Conservation (phyloP, 2,888 invertebrate species). For the Tenthredo distinguenda region DNA sequence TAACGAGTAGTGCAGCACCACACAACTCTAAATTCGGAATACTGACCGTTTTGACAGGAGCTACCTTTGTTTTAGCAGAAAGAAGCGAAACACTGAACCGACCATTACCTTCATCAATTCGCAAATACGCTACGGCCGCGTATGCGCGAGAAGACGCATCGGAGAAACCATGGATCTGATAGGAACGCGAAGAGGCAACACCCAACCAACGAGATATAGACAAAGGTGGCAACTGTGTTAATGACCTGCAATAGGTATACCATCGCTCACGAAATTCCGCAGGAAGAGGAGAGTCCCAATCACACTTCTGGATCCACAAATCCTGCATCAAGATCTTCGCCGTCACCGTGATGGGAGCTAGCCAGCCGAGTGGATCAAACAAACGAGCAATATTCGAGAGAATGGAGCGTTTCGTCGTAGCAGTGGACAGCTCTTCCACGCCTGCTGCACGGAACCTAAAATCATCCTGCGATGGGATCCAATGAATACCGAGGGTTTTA, state of each 20-base stretch:
- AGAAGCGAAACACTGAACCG: background rate
- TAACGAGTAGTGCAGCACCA: background rate
- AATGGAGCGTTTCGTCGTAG: background rate
- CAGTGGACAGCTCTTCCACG: background rate
- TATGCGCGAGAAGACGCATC: slow-evolving; percentile 17
- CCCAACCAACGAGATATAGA: background rate
- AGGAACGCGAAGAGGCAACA: background rate
- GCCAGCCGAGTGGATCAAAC: slow-evolving; percentile 23
- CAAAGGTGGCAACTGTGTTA: background rate
- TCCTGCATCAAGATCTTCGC: slow-evolving; percentile 8
- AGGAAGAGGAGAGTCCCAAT: background rate
- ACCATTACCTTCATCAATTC: background rate
- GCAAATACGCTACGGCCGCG: slow-evolving; percentile 3
- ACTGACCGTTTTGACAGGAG: slow-evolving; percentile 55
- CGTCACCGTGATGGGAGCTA: slow-evolving; percentile 11
- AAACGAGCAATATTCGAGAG: slow-evolving; percentile 15
- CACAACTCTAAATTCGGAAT: slow-evolving; percentile 55
- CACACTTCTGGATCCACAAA: slow-evolving; percentile 11
- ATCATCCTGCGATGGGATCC: slow-evolving; percentile 37
- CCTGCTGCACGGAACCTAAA: slow-evolving; percentile 29
- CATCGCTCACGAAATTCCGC: background rate
- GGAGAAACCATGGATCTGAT: background rate
- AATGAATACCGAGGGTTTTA: slow-evolving; percentile 51
- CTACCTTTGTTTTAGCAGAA: background rate
- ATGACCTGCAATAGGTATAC: background rate